Base-by-base conservation (phyloP, 2,888 invertebrate species). In the Papilio elwesi region DNA sequence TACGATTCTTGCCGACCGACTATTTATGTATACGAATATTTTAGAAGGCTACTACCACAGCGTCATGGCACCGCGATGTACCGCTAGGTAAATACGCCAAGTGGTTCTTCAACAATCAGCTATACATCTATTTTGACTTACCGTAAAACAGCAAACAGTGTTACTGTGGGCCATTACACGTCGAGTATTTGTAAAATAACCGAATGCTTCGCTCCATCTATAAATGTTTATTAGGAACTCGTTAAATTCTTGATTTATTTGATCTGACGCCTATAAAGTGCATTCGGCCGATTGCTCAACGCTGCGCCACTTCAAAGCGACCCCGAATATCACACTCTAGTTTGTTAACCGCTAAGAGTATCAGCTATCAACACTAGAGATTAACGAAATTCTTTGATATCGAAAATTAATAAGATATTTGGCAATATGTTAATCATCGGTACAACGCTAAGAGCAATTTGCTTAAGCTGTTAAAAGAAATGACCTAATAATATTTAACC, bases 111-210 rank as follows among this genome's bases (percentile, higher is more conserved):
- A 86, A 88, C 87, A 87, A 88, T 84, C 80, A 80, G 75, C 77
- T 78, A 81, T 81, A 81, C 80, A 78, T 84, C 80, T 80, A 81
- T 87, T 83, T 84, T 82, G 86, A 84, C 84, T 85, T 85, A 86
- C 85, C 83, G 84, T 87, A 86, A 85, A 87, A 89, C 83, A 84
- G 86, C 85, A 89, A 90, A 90, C 88, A 89, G 75, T 82, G 68
- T 85, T 85, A 82, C 84, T 82, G 87, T 83, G 90, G 88, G 83
- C 92, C 91, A 92, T 92, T 93, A 92, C 89, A 80, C 82, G 78
- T 83, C 73, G 79, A 92, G 90, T 92, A 90, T 91, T 92, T 91
- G 91, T 88, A 87, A 89, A 91, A 91, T 90, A 91, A 87, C 87
- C 87, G 87, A 90, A 90, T 84, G 85, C 59, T 79, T 79, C 80